Conservation (phyloP, 2,888 invertebrate species). For the Elysia crispata region DNA sequence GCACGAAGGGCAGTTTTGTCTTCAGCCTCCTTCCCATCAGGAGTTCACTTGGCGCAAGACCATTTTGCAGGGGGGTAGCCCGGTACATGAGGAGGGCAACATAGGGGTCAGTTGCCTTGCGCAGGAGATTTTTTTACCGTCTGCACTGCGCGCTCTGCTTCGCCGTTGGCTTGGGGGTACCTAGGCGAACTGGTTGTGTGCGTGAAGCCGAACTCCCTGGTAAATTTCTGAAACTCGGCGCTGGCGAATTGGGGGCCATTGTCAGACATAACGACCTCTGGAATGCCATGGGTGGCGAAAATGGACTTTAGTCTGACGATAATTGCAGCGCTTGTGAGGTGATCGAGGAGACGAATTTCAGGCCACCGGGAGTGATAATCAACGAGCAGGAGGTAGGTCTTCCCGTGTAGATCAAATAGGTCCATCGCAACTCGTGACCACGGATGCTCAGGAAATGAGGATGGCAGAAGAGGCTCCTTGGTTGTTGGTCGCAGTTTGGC, state of each 20-base stretch:
- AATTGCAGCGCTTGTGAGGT: neutral
- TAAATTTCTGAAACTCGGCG: slow-evolving; percentile 16
- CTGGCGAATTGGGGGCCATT: slow-evolving; percentile 34
- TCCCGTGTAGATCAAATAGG: slow-evolving; percentile 21
- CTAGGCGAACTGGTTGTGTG: slow-evolving; percentile 29
- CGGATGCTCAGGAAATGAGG: slow-evolving; percentile 10
- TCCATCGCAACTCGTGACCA: slow-evolving; percentile 27
- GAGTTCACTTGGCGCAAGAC: slow-evolving; percentile 29
- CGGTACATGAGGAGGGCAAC: slow-evolving; percentile 25
- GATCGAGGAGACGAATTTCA: slow-evolving; percentile 15
- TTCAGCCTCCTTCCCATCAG: slow-evolving; percentile 38
- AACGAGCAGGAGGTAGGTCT: neutral
- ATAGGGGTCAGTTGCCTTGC: slow-evolving; percentile 33
- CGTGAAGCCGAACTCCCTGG: slow-evolving; percentile 16
- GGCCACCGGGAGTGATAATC: slow-evolving; percentile 38
- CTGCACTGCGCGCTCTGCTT: slow-evolving; percentile 39
- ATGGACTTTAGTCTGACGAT: slow-evolving; percentile 23
- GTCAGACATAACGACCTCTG: neutral
- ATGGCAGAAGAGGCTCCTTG: slow-evolving; percentile 18
- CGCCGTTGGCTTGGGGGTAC: slow-evolving; percentile 34
- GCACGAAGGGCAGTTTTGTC: neutral
- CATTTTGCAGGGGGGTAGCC: slow-evolving; percentile 32
- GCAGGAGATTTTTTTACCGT: slow-evolving; percentile 31
- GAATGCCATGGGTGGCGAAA: slow-evolving; percentile 23
- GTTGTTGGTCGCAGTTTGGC: neutral